Conservation (phyloP, 2,797 vertebrate species). For the Hapalemur alaotrensis region DNA sequence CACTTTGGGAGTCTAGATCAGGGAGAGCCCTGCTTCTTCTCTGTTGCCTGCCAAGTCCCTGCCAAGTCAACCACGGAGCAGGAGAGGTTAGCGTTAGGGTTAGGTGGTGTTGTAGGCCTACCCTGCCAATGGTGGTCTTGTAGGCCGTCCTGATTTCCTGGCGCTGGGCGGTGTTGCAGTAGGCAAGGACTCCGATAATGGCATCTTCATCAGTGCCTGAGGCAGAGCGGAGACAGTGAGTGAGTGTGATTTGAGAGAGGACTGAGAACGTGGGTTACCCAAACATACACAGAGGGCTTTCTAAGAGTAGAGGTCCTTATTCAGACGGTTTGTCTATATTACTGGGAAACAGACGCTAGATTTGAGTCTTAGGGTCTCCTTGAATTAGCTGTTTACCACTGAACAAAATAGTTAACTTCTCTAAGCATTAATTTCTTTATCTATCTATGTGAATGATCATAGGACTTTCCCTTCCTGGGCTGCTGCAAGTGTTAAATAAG, state of each 20-base stretch:
- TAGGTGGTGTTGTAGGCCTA: constrained; percentile 78
- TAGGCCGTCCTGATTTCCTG: constrained; percentile 93
- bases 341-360: neutral
- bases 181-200: constrained; percentile 87
- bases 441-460: neutral
- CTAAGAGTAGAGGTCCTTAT: neutral
- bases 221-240: neutral
- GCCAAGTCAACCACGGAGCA: neutral
- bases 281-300: neutral
- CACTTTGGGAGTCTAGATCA: neutral
- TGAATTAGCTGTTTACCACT: neutral
- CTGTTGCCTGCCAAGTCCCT: neutral
- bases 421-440: neutral
- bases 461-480: neutral
- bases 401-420: neutral
- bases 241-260: neutral
- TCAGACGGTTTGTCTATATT: neutral
- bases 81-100: neutral
- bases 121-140: constrained; percentile 93
- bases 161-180: constrained; percentile 91
- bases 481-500: neutral
- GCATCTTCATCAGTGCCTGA: constrained; percentile 94
- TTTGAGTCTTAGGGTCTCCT: neutral
- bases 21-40: neutral
- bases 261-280: neutral